Evolutionary conservation across 2,113 vertebrate species (phyloP).

Genomic region (Carassius gibelio): DNA sequence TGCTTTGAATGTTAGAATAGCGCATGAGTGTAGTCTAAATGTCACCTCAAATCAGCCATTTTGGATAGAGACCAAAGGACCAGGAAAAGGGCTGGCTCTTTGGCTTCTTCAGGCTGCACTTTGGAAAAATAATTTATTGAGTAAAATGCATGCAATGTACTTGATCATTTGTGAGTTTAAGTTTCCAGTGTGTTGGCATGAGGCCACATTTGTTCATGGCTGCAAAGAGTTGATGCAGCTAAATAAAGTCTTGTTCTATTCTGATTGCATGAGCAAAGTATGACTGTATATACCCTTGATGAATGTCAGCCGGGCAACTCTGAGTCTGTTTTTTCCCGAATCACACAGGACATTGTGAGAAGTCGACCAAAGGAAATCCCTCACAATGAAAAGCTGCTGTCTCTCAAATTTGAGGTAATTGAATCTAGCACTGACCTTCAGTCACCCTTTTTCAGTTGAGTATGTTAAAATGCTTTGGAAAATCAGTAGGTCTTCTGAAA

Average conservation of each 20-base stretch:
- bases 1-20: not conserved
- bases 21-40: not conserved
- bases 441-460: not conserved
- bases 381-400: slow-evolving; percentile 94
- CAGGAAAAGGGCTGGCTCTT: too few relatives aligned
- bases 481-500: not conserved
- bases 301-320: not conserved
- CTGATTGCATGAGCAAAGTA: not conserved
- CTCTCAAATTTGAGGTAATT: slow-evolving; percentile 92
- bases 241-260: slow-evolving; percentile 12
- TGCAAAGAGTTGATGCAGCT: slow-evolving; percentile 10
- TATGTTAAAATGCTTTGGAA: not conserved
- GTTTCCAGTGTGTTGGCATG: not conserved
- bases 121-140: too few relatives aligned
- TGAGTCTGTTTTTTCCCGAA: not conserved
- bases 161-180: slow-evolving; percentile 11
- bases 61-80: too few relatives aligned
- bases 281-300: slow-evolving; percentile 8
- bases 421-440: not conserved
- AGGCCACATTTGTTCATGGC: not conserved
- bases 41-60: not conserved
- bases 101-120: too few relatives aligned
- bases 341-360: slow-evolving; percentile 76
- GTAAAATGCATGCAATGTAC: not conserved
- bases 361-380: slow-evolving; percentile 86